A percentile compares a stretch with the other conserved stretches of the same genome.
These are phyloP conservation scores for Drosophila saltans DNA, from an alignment of 1,140 invertebrate genomes.

Conservation along the genomic window DNA sequence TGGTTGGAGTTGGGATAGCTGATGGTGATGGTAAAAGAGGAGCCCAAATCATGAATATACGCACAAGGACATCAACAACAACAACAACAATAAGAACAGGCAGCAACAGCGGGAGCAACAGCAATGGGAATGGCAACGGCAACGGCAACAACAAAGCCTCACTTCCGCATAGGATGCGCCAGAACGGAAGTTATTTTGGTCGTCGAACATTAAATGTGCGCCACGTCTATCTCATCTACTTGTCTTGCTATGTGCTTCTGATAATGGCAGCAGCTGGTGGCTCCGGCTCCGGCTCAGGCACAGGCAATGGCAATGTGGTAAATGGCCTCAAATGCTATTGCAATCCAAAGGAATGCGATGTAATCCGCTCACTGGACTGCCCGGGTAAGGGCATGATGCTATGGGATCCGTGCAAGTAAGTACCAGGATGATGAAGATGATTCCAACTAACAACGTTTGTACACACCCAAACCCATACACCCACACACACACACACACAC, in stretches of 20 bases:
- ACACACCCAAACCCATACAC: not conserved
- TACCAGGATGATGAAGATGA: slow-evolving; percentile 22
- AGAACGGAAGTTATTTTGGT: slow-evolving; percentile 79
- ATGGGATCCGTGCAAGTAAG: slow-evolving; percentile 85
- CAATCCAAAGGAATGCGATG: slow-evolving; percentile 85
- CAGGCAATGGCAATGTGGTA: slow-evolving; percentile 70
- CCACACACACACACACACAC: not conserved
- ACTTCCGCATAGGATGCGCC: slow-evolving; percentile 74
- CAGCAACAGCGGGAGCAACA: slow-evolving; percentile 35
- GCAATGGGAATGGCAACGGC: slow-evolving; percentile 5
- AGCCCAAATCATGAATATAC: slow-evolving; percentile 32
- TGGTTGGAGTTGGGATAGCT: not conserved
- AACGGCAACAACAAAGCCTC: slow-evolving; percentile 59
- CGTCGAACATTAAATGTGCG: slow-evolving; percentile 69
- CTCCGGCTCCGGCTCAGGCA: not conserved
- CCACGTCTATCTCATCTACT: slow-evolving; percentile 79
- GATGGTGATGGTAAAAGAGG: slow-evolving; percentile 12
- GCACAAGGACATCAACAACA: slow-evolving; percentile 51
- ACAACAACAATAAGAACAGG: slow-evolving; percentile 25
- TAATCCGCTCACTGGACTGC: slow-evolving; percentile 84
- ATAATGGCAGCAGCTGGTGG: slow-evolving; percentile 79
- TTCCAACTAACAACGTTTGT: slow-evolving; percentile 1
- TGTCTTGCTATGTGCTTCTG: slow-evolving; percentile 79
- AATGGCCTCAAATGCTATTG: slow-evolving; percentile 84
- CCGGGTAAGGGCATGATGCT: slow-evolving; percentile 85